These are phyloP conservation scores for Cephus pygmeus DNA, from an alignment of 2,888 invertebrate genomes.

Conservation along the genomic window DNA sequence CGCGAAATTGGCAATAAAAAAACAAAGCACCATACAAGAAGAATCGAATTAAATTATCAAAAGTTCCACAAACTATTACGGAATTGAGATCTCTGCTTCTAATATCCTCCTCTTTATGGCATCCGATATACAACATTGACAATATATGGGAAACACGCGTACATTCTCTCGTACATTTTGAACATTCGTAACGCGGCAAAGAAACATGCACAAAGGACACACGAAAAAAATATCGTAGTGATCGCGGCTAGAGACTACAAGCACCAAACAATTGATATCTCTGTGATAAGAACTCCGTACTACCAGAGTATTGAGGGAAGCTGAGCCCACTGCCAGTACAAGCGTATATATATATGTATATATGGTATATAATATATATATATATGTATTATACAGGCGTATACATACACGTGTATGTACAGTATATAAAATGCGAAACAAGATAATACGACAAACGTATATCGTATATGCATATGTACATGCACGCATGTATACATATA, in stretches of 20 bases:
- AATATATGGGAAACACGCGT: not conserved
- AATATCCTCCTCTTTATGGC: not conserved
- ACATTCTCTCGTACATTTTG: not conserved
- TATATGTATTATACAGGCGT: constrained; percentile 11
- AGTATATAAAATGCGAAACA: not conserved
- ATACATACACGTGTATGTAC: not conserved
- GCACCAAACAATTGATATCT: constrained; percentile 58
- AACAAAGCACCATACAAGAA: not conserved
- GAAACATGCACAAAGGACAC: not conserved
- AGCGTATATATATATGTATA: constrained; percentile 29
- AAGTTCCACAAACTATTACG: not conserved
- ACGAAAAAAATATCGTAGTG: not conserved
- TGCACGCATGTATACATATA: not conserved
- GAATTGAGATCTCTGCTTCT: not conserved
- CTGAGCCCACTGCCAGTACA: constrained; percentile 61
- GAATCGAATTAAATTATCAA: not conserved
- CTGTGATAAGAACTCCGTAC: constrained; percentile 59
- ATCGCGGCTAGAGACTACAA: constrained; percentile 23
- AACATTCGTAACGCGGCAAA: not conserved
- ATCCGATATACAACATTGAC: not conserved
- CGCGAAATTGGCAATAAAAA: not conserved
- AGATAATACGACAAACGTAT: not conserved
- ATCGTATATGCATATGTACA: not conserved
- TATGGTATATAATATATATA: constrained; percentile 19
- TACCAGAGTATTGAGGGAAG: constrained; percentile 55